Evolutionary conservation across 2,797 vertebrate genomes (phyloP).

Genomic region (Sebastolobus altivelis): DNA sequence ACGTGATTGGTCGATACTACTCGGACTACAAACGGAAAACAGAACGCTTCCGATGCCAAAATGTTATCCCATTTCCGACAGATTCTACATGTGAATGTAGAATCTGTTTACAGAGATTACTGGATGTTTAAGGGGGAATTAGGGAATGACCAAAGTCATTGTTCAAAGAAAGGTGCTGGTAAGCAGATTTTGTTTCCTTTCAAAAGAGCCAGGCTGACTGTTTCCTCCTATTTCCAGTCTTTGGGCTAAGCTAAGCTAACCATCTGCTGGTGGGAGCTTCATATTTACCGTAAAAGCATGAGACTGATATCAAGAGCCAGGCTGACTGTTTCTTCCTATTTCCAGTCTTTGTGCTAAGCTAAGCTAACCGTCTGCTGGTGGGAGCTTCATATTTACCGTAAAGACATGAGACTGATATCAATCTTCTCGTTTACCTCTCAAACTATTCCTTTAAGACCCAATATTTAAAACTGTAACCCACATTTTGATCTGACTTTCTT

Average conservation of each 20-base stretch:
- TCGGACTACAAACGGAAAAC: no score
- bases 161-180: not conserved
- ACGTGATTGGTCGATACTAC: no score
- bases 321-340: no score
- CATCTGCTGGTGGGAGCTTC: not conserved
- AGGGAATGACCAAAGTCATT: not conserved
- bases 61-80: no score
- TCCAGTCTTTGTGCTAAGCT: not conserved
- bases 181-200: not conserved
- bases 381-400: not conserved
- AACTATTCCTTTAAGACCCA: not conserved
- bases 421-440: not conserved
- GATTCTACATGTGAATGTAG: no score
- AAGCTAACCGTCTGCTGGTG: not conserved
- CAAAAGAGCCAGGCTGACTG: not conserved
- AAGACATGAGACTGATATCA: not conserved
- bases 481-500: slow-evolving; percentile 26
- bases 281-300: not conserved
- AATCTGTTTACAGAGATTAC: no score
- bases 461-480: slow-evolving; percentile 20
- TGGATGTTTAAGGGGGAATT: not conserved
- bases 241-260: slow-evolving; percentile 6
- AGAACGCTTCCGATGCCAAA: no score
- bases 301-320: not conserved
- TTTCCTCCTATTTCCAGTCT: not conserved